These are phyloP conservation scores for Meteorus sp. DNA, from an alignment of 1,140 invertebrate genomes.

Conservation along the genomic window DNA sequence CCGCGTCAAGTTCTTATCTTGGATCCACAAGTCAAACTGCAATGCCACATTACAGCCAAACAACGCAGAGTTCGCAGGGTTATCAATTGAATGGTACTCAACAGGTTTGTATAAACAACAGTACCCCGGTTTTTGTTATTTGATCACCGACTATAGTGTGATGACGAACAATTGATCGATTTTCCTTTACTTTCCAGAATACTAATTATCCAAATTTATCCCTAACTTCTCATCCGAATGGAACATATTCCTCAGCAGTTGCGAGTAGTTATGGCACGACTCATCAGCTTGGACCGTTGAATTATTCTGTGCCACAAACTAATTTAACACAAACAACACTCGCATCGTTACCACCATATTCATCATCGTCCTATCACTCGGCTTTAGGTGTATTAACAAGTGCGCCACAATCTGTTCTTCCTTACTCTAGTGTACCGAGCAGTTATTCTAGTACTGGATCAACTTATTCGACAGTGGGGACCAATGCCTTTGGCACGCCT, in stretches of 20 bases:
- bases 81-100: constrained; percentile 55
- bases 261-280: constrained; percentile 41
- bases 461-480: constrained; percentile 53
- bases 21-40: constrained; percentile 49
- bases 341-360: constrained; percentile 47
- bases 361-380: constrained; percentile 50
- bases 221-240: constrained; percentile 51
- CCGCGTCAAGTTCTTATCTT: constrained; percentile 50
- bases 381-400: constrained; percentile 46
- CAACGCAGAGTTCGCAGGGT: constrained; percentile 43
- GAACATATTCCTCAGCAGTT: constrained; percentile 46
- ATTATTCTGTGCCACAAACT: constrained; percentile 47
- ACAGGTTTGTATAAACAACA: no score
- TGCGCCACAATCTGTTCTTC: constrained; percentile 48
- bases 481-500: constrained; percentile 53
- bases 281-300: constrained; percentile 46
- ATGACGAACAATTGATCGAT: neutral
- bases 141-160: neutral
- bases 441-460: constrained; percentile 48
- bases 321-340: constrained; percentile 46
- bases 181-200: constrained; percentile 37
- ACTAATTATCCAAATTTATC: constrained; percentile 52
- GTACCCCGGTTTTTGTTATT: neutral
- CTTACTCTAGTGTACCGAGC: constrained; percentile 48
- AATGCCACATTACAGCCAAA: constrained; percentile 51